These are phyloP conservation scores for Jacana jacana DNA, from an alignment of 2,113 vertebrate species.

Conservation along the genomic window DNA sequence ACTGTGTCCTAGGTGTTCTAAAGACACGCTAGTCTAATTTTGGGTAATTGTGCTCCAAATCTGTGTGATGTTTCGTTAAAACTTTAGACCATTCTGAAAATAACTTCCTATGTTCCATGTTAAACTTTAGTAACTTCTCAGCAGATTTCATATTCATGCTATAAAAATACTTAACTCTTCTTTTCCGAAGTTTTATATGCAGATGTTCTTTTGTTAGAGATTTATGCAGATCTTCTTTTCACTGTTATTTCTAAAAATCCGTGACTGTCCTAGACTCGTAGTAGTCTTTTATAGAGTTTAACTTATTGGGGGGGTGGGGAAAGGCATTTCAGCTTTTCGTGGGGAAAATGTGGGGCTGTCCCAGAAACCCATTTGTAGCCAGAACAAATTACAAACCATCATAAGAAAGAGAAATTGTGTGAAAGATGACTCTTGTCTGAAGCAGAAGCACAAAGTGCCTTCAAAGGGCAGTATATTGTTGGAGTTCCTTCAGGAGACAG, in stretches of 20 bases:
- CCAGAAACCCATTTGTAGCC: constrained; percentile 47
- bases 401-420: neutral
- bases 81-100: constrained; percentile 37
- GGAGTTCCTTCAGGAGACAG: constrained; percentile 37
- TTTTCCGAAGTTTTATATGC: constrained; percentile 65
- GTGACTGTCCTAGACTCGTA: constrained; percentile 59
- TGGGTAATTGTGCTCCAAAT: constrained; percentile 2
- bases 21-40: neutral
- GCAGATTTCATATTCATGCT: constrained; percentile 44
- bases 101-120: neutral
- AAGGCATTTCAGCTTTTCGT: constrained; percentile 55
- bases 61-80: neutral
- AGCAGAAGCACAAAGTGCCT: constrained; percentile 82
- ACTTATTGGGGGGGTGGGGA: constrained; percentile 69
- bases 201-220: constrained; percentile 49
- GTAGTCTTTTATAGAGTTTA: constrained; percentile 73
- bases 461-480: constrained; percentile 62
- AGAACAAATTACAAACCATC: neutral
- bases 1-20: neutral
- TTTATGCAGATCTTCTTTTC: constrained; percentile 56
- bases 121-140: constrained; percentile 11
- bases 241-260: constrained; percentile 68
- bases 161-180: constrained; percentile 33
- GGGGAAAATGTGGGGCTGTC: constrained; percentile 53
- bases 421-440: constrained; percentile 35